Base-by-base conservation (phyloP, 1,140 invertebrate genomes). In the Branchinecta lindahli region DNA sequence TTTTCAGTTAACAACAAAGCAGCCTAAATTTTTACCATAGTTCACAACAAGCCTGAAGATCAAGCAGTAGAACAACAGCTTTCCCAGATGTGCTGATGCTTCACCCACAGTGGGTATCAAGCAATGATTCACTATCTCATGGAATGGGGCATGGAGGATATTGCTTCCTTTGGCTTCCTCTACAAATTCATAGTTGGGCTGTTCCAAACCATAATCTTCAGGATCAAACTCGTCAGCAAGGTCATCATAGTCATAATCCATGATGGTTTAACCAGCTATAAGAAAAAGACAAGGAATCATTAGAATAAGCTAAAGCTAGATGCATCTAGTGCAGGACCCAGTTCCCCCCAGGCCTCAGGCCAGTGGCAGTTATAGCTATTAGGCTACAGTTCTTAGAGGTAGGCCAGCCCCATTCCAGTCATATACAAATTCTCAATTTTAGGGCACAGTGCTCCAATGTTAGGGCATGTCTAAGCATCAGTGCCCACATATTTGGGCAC, bases 211-310 rank as follows among this genome's bases (percentile, higher is more conserved):
- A 61, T 61, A 61, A 61, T 61, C 52, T 20, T 61, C 52, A 15
- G 18, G 12, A 61, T 61, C 52, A 61, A 15, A 61, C 18, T 61
- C 52, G 6, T 61, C 52, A 61, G 52, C 52, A 15, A 61, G 18
- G 18, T 61, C 52, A 15, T 61, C 52, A 61, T 61, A 61, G 52
- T 61, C 52, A 61, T 61, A 61, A 61, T 61, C 52, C 52, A 61
- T 61, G 12, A 20, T 3, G 52, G 6, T 20, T 61, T 61, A 4
- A 61, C 6, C 6, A 33, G 33, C 33, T 33, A 33, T 33, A 33
- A 33, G 33, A 33, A 33, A 33, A 33, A 33, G 33, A 33, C 1
- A 33, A 33, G 33, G 33, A 33, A 33, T 33, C 33, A 33, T 5
- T 33, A 33, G 33, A 33, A 33, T 33, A 33, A 33, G 33, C 33